Base-by-base conservation (phyloP, 2,113 vertebrate species). In the Engraulis encrasicolus region DNA sequence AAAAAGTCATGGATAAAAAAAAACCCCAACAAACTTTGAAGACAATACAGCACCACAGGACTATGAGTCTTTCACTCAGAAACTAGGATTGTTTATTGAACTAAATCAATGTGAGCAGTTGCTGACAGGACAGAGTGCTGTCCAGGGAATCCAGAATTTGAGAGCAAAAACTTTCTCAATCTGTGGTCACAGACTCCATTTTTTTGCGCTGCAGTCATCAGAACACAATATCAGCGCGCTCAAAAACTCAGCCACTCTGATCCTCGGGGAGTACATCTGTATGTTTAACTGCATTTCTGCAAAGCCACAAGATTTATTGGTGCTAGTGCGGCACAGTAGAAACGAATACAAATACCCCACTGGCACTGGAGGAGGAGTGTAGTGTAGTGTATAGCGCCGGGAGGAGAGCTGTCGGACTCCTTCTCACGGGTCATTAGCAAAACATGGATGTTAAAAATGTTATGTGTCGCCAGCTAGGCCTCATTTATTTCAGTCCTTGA, bases 181-280 rank as follows among this genome's bases (percentile, higher is more conserved):
- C 18, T 74, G 66, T 31, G 66, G 66, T 74, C 66, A 34, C 27
- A 9, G 74, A 15, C n/a, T n/a, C n/a, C n/a, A n/a, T n/a, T n/a
- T n/a, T n/a, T 82, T 83, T 78, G 49, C 54, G 81, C 89, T 82
- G 83, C 61, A 36, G 50, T 71, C 78, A 66, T 81, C 85, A 36
- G 81, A n/a, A n/a, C 87, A 87, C 83, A 88, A 88, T 88, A 88
- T 83, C 81, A 82, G 86, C 92, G 83, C 49, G 78, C 85, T 88
- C 89, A n/a, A n/a, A n/a, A n/a, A n/a, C 84, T 89, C 85, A 82
- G 82, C 40, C 66, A 58, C 89, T 92, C 91, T 82, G 87, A 71
- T 80, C 82, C 91, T 86, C 84, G 58, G 82, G 89, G 89, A 77
- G 85, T 74, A 82, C 82, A 87, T 36, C 52, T 40, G 74, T 83